Evolutionary conservation across 2,113 vertebrate species (phyloP).

Genomic region (Raja brachyura): DNA sequence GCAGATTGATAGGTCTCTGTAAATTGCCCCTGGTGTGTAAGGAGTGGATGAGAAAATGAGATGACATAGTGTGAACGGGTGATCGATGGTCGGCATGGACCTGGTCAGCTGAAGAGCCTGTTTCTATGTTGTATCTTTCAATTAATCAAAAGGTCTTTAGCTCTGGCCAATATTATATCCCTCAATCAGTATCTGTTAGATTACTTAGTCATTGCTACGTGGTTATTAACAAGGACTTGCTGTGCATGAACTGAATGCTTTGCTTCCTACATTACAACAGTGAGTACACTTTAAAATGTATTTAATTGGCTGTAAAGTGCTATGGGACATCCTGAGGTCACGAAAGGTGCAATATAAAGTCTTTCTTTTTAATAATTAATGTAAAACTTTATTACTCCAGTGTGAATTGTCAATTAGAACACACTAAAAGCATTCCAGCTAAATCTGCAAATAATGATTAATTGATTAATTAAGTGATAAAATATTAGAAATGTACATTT

Average conservation of each 20-base stretch:
- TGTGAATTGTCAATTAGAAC: conserved; percentile 1
- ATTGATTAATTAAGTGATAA: conserved; percentile 14
- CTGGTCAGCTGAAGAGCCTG: too few species aligned
- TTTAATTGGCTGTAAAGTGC: not conserved
- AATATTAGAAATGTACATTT: not conserved
- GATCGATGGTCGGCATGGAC: too few species aligned
- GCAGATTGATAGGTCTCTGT: too few species aligned
- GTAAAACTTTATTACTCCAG: not conserved
- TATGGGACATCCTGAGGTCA: not conserved
- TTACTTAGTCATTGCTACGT: not conserved
- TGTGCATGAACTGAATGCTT: not conserved
- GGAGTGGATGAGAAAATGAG: too few species aligned
- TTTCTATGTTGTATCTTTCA: too few species aligned
- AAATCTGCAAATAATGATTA: not conserved
- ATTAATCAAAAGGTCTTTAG: too few species aligned
- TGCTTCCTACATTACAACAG: not conserved
- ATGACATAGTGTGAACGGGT: too few species aligned
- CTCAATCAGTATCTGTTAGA: not conserved
- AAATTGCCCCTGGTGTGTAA: too few species aligned
- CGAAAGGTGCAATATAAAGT: not conserved
- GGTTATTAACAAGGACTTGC: not conserved
- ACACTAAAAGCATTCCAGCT: not conserved
- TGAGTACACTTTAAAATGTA: not conserved
- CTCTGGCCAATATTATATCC: too few species aligned
- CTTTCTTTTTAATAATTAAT: conserved; percentile 23